Conservation (phyloP, 2,797 vertebrate species). For the Parauchenoglanis ngamensis region DNA sequence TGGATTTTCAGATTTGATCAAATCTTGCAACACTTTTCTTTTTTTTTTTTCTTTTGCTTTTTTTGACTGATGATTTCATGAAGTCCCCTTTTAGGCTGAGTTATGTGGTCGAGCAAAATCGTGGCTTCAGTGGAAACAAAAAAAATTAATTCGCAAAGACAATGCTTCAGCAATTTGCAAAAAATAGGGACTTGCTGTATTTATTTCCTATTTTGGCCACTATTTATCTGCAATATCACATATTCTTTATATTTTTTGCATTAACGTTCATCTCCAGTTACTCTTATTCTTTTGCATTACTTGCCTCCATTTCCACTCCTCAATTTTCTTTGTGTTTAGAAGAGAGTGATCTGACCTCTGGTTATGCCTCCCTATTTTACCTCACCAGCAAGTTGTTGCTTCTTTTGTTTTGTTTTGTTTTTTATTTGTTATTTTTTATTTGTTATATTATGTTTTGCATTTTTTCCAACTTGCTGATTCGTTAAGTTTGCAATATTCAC, state of each 20-base stretch:
- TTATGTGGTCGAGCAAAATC: neutral
- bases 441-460: neutral
- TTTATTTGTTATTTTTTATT: too few relatives aligned
- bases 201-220: neutral
- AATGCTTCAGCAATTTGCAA: neutral
- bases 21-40: slow-evolving; percentile 63
- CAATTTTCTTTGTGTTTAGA: neutral
- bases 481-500: neutral
- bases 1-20: slow-evolving; percentile 65
- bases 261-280: neutral
- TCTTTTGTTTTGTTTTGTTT: too few relatives aligned
- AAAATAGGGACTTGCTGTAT: neutral
- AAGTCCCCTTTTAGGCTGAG: neutral
- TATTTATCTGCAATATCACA: neutral
- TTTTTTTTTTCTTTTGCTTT: neutral
- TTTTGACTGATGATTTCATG: slow-evolving; percentile 16
- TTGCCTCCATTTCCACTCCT: neutral
- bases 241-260: neutral
- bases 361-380: too few relatives aligned
- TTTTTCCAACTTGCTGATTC: neutral
- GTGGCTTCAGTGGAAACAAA: neutral
- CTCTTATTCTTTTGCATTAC: neutral
- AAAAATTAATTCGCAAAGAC: neutral
- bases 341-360: neutral
- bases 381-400: too few relatives aligned